phyloP scores from a whole-genome alignment of 1,140 invertebrate species.

The roundworm (Caenorhabditis elegans) region WBcel235 BX284606.5:9403501-9404000 shows the following conservation, averaged over 20 bases:
- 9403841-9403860: neutral
- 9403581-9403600: slow-evolving; percentile 40
- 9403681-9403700: too few species aligned
- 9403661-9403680: slow-evolving; percentile 16
- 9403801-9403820: neutral
- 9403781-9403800: neutral
- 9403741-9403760: slow-evolving; percentile 1
- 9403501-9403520: neutral
- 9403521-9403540: neutral
- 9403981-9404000: too few species aligned
- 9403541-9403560: neutral
- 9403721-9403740: neutral
- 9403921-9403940: neutral
- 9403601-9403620: slow-evolving; percentile 37
- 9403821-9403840: neutral
- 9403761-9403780: slow-evolving; percentile 5
- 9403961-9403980: too few species aligned
- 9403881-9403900: too few species aligned
- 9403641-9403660: slow-evolving; percentile 36
- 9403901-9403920: neutral
- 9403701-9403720: too few species aligned
- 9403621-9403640: slow-evolving; percentile 44
- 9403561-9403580: neutral
- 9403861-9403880: neutral
- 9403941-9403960: too few species aligned